phyloP scores from a whole-genome alignment of 1,140 invertebrate genomes.

The Triops longicaudatus region DNA sequence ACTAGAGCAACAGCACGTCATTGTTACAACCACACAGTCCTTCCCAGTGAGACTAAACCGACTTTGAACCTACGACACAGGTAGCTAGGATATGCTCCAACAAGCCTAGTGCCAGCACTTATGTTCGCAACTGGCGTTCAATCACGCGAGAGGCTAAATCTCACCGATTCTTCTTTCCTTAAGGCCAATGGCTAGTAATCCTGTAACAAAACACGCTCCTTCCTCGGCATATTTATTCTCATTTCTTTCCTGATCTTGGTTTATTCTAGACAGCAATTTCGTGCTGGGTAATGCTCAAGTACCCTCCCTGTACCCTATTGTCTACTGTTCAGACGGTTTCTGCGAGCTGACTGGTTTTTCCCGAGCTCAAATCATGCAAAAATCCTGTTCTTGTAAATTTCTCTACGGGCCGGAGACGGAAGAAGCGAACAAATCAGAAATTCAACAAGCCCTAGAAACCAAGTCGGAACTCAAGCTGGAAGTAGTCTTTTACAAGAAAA shows the following conservation, averaged over 20 bases:
- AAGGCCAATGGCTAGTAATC: too few relatives aligned
- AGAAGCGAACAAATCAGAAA: slow-evolving; percentile 77
- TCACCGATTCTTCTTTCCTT: too few relatives aligned
- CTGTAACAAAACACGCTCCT: not conserved
- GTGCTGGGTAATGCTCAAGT: slow-evolving; percentile 95
- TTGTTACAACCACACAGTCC: not conserved
- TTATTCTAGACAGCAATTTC: slow-evolving; percentile 89
- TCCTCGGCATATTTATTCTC: not conserved
- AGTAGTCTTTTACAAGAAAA: slow-evolving; percentile 90
- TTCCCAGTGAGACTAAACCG: not conserved
- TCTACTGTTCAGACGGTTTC: slow-evolving; percentile 96
- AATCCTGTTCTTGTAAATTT: slow-evolving; percentile 91
- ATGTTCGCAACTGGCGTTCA: too few relatives aligned
- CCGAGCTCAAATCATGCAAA: slow-evolving; percentile 92
- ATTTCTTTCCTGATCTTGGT: slow-evolving; percentile 33
- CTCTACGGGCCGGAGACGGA: slow-evolving; percentile 83
- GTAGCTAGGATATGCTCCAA: too few relatives aligned
- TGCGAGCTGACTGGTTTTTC: slow-evolving; percentile 90
- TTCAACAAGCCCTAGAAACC: slow-evolving; percentile 76
- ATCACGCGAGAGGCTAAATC: too few relatives aligned
- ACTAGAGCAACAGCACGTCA: not conserved
- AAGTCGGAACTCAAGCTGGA: slow-evolving; percentile 88
- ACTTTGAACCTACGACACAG: too few relatives aligned
- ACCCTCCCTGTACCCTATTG: slow-evolving; percentile 77
- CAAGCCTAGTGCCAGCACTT: too few relatives aligned